Evolutionary conservation across 2,888 invertebrate genomes (phyloP).

Genomic region (Tachina grossa): DNA sequence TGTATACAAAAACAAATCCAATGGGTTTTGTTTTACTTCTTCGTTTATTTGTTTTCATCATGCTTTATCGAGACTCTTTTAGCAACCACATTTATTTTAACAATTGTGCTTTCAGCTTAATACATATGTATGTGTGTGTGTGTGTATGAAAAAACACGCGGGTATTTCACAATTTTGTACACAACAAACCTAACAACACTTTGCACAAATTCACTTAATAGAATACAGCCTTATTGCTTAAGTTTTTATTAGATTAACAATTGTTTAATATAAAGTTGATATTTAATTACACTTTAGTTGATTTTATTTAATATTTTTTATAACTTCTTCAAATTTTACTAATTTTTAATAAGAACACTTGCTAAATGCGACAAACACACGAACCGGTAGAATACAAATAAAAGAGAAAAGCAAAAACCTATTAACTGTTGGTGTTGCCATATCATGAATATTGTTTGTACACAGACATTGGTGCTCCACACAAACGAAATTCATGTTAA

Average conservation of each 20-base stretch:
- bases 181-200: constrained; percentile 6
- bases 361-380: constrained; percentile 51
- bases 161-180: constrained; percentile 45
- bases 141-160: constrained; percentile 60
- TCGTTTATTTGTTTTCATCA: constrained; percentile 42
- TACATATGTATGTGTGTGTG: too few relatives aligned
- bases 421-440: constrained; percentile 3
- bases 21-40: not conserved
- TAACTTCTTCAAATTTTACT: constrained; percentile 6
- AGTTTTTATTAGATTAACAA: not conserved
- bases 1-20: not conserved
- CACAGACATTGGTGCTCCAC: not conserved
- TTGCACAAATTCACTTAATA: not conserved
- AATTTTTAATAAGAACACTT: constrained; percentile 29
- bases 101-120: constrained; percentile 25
- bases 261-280: not conserved
- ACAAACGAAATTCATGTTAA: not conserved
- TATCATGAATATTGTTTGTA: not conserved
- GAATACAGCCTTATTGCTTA: not conserved
- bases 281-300: constrained; percentile 23
- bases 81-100: not conserved
- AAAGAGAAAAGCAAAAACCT: constrained; percentile 34
- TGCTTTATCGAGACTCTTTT: constrained; percentile 37
- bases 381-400: constrained; percentile 59
- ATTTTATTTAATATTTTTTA: constrained; percentile 18